phyloP scores from a whole-genome alignment of 2,888 invertebrate genomes.

The Eristalinus aeneus region DNA sequence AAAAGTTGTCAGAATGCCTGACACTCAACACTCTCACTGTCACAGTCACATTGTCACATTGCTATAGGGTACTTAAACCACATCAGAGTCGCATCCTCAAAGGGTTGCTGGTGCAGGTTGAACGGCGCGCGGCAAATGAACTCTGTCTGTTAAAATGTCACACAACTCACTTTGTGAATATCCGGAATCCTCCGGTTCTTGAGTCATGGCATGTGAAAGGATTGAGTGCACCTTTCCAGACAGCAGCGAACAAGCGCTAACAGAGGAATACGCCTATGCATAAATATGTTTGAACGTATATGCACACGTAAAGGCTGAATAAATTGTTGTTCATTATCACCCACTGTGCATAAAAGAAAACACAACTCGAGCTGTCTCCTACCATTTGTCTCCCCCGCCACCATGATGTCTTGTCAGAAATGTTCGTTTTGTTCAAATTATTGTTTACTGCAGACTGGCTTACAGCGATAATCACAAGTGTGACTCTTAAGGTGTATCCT shows the following conservation, averaged over 20 bases:
- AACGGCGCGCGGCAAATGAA: conserved; percentile 59
- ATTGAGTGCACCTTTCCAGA: conserved; percentile 29
- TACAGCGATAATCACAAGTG: not conserved
- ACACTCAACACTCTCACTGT: conserved; percentile 43
- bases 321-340: conserved; percentile 1
- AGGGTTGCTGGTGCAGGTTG: conserved; percentile 24
- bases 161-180: conserved; percentile 47
- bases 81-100: conserved; percentile 17
- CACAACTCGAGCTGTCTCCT: not conserved
- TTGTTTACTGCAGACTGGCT: not conserved
- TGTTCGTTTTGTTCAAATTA: not conserved
- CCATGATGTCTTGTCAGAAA: not conserved
- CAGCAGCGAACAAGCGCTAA: conserved; percentile 1
- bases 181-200: conserved; percentile 52
- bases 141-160: conserved; percentile 54
- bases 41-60: conserved; percentile 57
- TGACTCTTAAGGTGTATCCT: not conserved
- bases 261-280: not conserved
- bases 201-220: conserved; percentile 26
- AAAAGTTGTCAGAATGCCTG: conserved; percentile 40
- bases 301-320: conserved; percentile 3
- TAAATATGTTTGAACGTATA: not conserved
- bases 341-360: not conserved
- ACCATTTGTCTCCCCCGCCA: not conserved
- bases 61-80: conserved; percentile 44